These are phyloP conservation scores for Boloria euphrosyne DNA, from an alignment of 2,888 invertebrate genomes.

Conservation along the genomic window DNA sequence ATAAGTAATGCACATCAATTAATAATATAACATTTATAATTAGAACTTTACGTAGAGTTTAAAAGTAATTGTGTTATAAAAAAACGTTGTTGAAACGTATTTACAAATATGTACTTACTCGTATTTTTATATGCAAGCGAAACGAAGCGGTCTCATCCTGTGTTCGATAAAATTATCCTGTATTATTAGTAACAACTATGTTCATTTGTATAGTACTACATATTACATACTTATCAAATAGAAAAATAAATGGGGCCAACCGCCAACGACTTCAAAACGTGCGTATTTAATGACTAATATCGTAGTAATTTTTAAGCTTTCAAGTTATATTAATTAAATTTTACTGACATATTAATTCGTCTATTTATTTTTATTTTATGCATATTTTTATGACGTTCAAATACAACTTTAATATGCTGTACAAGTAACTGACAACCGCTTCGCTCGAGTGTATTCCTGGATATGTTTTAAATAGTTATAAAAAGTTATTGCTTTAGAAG, in stretches of 20 bases:
- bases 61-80: constrained; percentile 7
- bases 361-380: too few species aligned
- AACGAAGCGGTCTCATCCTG: constrained; percentile 50
- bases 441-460: too few species aligned
- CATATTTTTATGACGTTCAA: too few species aligned
- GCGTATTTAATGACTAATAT: too few species aligned
- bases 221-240: background rate
- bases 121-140: constrained; percentile 41
- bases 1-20: too few species aligned
- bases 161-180: constrained; percentile 61
- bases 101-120: constrained; percentile 27
- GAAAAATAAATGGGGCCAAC: background rate
- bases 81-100: constrained; percentile 25
- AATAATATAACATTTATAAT: constrained; percentile 1
- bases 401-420: too few species aligned
- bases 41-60: constrained; percentile 14
- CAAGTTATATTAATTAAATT: too few species aligned
- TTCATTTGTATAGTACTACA: background rate
- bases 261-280: background rate
- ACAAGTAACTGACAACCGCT: too few species aligned
- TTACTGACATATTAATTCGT: too few species aligned
- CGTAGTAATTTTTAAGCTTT: too few species aligned
- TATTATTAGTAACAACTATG: constrained; percentile 29
- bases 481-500: too few species aligned
- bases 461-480: too few species aligned